Evolutionary conservation across 2,888 invertebrate genomes (phyloP), one percentile per base, ranked within the genome.

Genomic region (Drosophila austrosaltans): DNA sequence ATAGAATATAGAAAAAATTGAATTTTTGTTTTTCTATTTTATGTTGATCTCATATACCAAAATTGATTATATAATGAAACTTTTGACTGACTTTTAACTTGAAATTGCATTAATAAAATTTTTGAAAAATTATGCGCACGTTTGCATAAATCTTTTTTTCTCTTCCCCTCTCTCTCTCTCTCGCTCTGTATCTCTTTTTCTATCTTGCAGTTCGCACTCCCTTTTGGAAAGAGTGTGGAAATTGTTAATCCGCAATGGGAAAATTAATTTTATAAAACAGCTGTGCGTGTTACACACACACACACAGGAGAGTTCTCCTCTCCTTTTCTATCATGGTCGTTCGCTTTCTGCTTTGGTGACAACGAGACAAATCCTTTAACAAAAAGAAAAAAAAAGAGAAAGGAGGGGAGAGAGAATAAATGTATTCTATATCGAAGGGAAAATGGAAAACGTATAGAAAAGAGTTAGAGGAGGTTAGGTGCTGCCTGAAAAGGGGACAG

Each of bases 241-340:
- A 87, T 87, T 87, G 89, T 89, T 91, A 91, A 91, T 87, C 90
- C 90, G 89, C 85, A 90, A 74, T 90, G 90, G 88, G 90, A 90
- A 90, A 90, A 90, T 91, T 86, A 79, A 78, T 87, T 84, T 89
- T 84, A 80, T 81, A 82, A 84, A 89, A 90, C 90, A 90, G 84
- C 91, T 90, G 90, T 89, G 80, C 77, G 66, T 66, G 75, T 62
- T 68, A 8, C 62, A 67, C 48, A 65, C 65, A 58, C 69, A 70
- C 63, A 12, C 53, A 44, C 53, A 36, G 2, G 36, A 36, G 36
- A 36, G 36, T 36, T 61, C 54, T 64, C 39, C 28, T 16, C 57
- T 54, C 40, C 68, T 62, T 67, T 67, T 59, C 63, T 66, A 30
- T 30, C 6, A 28, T 4, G 28, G 28, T 28, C 28, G 4, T 70